Evolutionary conservation across 37 sponge, comb jelly and placozoan species (phyloP).

Genomic region (Agelas oroides): DNA sequence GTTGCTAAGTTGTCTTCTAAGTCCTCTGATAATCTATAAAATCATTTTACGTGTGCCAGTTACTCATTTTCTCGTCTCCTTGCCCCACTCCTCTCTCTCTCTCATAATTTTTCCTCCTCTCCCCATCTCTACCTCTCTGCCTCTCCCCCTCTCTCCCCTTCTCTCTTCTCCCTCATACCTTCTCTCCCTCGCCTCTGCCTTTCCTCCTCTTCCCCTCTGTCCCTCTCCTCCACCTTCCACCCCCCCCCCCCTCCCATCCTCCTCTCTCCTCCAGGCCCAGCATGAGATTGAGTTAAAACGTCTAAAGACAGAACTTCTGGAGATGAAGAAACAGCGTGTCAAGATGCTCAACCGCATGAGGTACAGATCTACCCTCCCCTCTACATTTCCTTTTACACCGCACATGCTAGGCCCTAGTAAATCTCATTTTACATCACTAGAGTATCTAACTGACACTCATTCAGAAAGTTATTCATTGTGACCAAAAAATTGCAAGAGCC

Average conservation of each 20-base stretch:
- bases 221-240: neutral
- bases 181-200: neutral
- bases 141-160: no score
- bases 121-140: no score
- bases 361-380: neutral
- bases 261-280: conserved; percentile 47
- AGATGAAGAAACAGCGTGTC: conserved; percentile 90
- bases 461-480: no score
- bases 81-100: no score
- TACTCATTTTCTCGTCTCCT: no score
- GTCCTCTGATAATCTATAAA: no score
- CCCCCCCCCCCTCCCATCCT: neutral
- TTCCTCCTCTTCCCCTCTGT: neutral
- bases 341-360: conserved; percentile 81
- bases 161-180: no score
- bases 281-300: conserved; percentile 73
- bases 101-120: no score
- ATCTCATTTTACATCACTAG: neutral
- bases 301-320: conserved; percentile 72
- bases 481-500: no score
- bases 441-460: no score
- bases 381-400: neutral
- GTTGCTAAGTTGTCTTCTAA: neutral
- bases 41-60: no score
- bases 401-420: neutral